Evolutionary conservation across 2,888 invertebrate species (phyloP).

Genomic region (Rhorus exstirpatorius): DNA sequence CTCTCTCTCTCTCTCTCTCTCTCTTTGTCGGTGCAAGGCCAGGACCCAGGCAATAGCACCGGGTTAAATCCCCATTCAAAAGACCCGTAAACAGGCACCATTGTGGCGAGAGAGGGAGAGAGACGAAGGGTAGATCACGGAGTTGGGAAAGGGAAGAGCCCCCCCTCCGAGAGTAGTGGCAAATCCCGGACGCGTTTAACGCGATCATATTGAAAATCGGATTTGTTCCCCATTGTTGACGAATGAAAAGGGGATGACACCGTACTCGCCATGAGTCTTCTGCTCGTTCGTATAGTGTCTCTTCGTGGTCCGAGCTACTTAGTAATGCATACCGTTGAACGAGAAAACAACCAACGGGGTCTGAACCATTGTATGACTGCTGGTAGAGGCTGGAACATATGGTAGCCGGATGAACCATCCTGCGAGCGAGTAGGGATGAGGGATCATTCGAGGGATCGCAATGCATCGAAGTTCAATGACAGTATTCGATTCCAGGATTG

Average conservation of each 20-base stretch:
- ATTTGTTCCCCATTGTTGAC: conserved; percentile 81
- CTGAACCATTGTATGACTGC: background rate
- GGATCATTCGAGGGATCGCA: no score
- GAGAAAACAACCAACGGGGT: conserved; percentile 71
- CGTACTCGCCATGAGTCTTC: conserved; percentile 31
- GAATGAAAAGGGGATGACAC: conserved; percentile 68
- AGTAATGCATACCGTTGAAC: conserved; percentile 80
- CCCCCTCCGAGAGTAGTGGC: conserved; percentile 58
- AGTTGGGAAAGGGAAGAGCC: conserved; percentile 62
- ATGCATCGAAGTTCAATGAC: no score
- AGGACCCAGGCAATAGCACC: no score
- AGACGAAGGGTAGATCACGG: background rate
- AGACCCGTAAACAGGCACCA: conserved; percentile 79
- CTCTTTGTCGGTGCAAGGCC: no score
- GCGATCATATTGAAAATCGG: conserved; percentile 84
- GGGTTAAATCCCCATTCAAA: conserved; percentile 79
- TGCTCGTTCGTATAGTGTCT: conserved; percentile 2
- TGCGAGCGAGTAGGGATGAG: no score
- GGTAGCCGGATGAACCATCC: no score
- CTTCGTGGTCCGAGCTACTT: conserved; percentile 77
- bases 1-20: no score
- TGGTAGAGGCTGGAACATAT: background rate
- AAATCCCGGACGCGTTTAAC: conserved; percentile 83
- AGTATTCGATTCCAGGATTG: no score
- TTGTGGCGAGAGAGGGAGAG: conserved; percentile 67